Percentiles rank a stretch among this genome's conserved stretches.
Conservation (phyloP, 2,888 invertebrate species). For the Caenorhabditis zanzibari region DNA sequence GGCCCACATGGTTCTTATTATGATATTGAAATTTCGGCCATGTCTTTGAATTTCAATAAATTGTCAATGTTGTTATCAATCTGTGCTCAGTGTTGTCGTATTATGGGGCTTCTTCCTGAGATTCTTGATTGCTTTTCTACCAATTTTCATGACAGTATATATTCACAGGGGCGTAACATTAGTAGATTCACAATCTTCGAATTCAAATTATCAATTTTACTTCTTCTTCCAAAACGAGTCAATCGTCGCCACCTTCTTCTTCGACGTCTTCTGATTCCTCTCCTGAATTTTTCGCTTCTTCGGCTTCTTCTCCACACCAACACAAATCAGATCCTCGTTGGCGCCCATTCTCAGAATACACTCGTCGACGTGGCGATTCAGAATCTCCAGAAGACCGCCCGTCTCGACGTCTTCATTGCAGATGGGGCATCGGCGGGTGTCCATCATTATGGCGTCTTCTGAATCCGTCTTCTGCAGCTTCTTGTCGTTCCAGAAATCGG, state of each 20-base stretch:
- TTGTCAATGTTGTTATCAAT: too few relatives aligned
- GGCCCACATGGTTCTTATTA: too few relatives aligned
- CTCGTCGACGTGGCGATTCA: slow-evolving; percentile 72
- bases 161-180: too few relatives aligned
- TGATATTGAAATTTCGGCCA: too few relatives aligned
- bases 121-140: too few relatives aligned
- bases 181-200: background rate
- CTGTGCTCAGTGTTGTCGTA: too few relatives aligned
- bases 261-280: background rate
- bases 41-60: too few relatives aligned
- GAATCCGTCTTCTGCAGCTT: slow-evolving; percentile 11
- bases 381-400: slow-evolving; percentile 28
- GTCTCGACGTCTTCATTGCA: slow-evolving; percentile 51
- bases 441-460: slow-evolving; percentile 15
- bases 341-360: slow-evolving; percentile 56
- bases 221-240: slow-evolving; percentile 57
- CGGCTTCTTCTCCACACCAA: slow-evolving; percentile 26
- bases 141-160: background rate
- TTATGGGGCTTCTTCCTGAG: too few relatives aligned
- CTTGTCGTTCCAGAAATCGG: slow-evolving; percentile 64
- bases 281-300: slow-evolving; percentile 38
- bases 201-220: background rate
- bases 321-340: slow-evolving; percentile 50
- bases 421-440: slow-evolving; percentile 64
- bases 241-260: slow-evolving; percentile 43